phyloP scores from a whole-genome alignment of 2,113 vertebrate genomes.

The Syngnathus scovelli region DNA sequence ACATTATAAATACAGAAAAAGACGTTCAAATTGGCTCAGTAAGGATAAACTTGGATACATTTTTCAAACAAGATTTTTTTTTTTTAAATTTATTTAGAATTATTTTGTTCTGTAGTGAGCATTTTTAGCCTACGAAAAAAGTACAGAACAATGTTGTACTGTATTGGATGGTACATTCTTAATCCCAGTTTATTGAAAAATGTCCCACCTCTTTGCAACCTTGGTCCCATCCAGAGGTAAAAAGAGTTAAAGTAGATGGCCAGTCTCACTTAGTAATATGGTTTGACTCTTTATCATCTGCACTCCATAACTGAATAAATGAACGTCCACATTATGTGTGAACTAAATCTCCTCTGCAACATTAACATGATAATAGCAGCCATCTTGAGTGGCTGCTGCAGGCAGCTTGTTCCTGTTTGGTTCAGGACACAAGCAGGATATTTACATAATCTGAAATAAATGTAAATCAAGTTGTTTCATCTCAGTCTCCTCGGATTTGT shows the following conservation, averaged over 20 bases:
- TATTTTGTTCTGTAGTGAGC: too few species aligned
- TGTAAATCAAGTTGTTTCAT: conserved; percentile 71
- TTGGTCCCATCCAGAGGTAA: background rate
- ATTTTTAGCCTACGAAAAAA: too few species aligned
- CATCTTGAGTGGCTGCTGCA: conserved; percentile 36
- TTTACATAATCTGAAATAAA: conserved; percentile 76
- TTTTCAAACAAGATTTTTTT: too few species aligned
- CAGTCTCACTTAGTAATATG: background rate
- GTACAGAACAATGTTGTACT: too few species aligned
- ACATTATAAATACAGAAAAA: background rate
- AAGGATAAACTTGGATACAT: background rate
- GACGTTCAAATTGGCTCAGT: background rate
- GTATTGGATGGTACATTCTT: background rate
- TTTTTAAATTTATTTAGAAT: too few species aligned
- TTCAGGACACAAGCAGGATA: conserved; percentile 55
- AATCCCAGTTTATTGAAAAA: background rate
- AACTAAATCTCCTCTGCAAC: conserved; percentile 22
- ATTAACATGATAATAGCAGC: conserved; percentile 66
- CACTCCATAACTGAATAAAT: conserved; percentile 15
- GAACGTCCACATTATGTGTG: conserved; percentile 18
- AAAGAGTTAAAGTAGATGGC: conserved; percentile 14
- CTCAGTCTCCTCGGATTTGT: conserved; percentile 57
- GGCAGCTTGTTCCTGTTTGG: conserved; percentile 45
- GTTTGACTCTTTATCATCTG: conserved; percentile 24
- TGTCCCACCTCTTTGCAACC: conserved; percentile 1